Conservation (phyloP, 2,797 vertebrate genomes). For the Anguilla pacifica region DNA sequence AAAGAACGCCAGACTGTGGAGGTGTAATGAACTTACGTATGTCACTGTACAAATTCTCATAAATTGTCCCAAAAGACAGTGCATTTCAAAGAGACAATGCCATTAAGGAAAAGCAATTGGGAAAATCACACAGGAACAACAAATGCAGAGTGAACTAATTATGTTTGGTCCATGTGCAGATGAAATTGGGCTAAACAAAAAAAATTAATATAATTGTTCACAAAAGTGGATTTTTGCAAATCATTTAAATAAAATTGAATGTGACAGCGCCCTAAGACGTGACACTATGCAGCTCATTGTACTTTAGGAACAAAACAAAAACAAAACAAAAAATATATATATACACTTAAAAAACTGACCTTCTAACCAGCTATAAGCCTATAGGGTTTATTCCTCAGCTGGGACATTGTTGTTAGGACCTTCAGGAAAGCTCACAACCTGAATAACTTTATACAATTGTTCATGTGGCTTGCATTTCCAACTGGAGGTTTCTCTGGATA, state of each 20-base stretch:
- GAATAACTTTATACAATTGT: neutral
- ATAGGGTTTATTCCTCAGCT: neutral
- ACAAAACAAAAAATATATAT: neutral
- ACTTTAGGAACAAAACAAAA: neutral
- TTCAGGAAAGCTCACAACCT: neutral
- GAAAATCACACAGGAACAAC: neutral
- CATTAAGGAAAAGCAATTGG: too few species aligned
- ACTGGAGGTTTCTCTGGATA: neutral
- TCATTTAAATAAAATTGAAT: neutral
- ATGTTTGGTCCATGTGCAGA: neutral
- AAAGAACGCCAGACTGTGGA: neutral
- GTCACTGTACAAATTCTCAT: neutral
- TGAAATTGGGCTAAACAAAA: neutral
- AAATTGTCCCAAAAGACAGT: neutral
- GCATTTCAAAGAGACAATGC: too few species aligned
- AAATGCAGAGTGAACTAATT: neutral
- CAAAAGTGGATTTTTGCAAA: neutral
- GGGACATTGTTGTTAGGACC: neutral
- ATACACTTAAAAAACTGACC: neutral
- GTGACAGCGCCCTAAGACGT: neutral
- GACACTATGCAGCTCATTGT: neutral
- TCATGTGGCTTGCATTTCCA: neutral
- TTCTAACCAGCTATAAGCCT: neutral
- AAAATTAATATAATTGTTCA: neutral
- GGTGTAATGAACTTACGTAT: too few species aligned